Base-by-base conservation (phyloP, 1,140 invertebrate species). In the Drosophila pseudoobscura region DNA sequence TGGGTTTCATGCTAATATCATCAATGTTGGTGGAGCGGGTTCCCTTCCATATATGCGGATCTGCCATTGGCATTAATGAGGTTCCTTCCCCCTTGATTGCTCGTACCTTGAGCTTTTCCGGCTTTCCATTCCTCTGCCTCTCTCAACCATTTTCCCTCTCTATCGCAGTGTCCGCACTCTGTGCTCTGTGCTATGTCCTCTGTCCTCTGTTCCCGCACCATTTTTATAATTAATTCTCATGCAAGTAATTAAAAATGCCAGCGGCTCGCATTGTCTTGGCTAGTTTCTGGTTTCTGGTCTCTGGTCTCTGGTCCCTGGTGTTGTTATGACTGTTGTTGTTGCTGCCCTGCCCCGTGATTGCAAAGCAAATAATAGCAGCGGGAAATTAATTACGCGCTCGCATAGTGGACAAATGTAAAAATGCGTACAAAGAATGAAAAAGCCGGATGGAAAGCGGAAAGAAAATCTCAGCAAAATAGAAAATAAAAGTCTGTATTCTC, bases 221-320 rank as follows among this genome's bases (percentile, higher is more conserved):
- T 51, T 77, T 78, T 82, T 72, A 83, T 83, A 82, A 82, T 82
- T 82, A 82, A 82, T 83, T 78, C 65, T 57, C 64, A 82, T 83
- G 78, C 74, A 74, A 74, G 79, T 82, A 82, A 82, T 82, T 82
- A 82, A 82, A 80, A 82, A 82, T 82, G 78, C 78, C 78, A 82
- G 58, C 68, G 78, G 79, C 79, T 78, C 45, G 69, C 78, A 82
- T 78, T 82, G 78, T 83, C 63, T 74, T 60, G 79, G 69, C 79
- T 63, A 74, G 58, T 69, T 59, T 59, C 80, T 73, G 35, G 35
- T 39, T 4, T 39, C 3, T 13, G 35, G 35, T 11, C 3, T 29
- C 29, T 35, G 11, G 9, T 35, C 0, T 35, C 9, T 35, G 6
- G 29, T 31, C 0, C 3, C 24, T 24, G 24, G 24, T 60, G 29